A percentile compares a stretch with the other conserved stretches of the same genome.
These are phyloP conservation scores for Nysson spinosus DNA, from an alignment of 2,888 invertebrate species.

Conservation along the genomic window DNA sequence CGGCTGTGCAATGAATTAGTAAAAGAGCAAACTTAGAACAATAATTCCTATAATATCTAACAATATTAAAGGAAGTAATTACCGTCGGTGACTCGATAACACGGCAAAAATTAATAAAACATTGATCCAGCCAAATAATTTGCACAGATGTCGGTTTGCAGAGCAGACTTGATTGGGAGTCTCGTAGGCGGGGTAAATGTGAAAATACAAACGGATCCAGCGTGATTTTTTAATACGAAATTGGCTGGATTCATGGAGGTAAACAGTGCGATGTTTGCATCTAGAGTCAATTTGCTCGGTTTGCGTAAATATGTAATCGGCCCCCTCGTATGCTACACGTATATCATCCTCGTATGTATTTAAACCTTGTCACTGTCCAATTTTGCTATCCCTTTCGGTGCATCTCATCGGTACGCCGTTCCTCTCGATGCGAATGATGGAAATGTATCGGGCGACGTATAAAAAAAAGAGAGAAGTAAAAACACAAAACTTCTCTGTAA, in stretches of 20 bases:
- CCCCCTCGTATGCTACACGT: slow-evolving; percentile 3
- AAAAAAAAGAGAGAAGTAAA: background rate
- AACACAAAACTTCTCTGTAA: too few species aligned
- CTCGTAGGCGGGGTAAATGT: background rate
- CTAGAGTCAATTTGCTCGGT: slow-evolving; percentile 43
- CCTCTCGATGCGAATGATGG: slow-evolving; percentile 6
- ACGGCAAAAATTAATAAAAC: background rate
- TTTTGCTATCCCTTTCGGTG: slow-evolving; percentile 10
- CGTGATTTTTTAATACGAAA: slow-evolving; percentile 43
- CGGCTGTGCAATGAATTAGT: too few species aligned
- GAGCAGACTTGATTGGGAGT: background rate
- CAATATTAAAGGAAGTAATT: too few species aligned
- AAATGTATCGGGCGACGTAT: slow-evolving; percentile 8
- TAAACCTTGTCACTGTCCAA: slow-evolving; percentile 10
- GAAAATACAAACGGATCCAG: slow-evolving; percentile 18
- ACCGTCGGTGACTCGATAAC: too few species aligned
- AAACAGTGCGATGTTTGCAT: slow-evolving; percentile 35
- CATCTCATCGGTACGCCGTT: slow-evolving; percentile 3
- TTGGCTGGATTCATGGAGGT: slow-evolving; percentile 40
- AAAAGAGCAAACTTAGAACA: too few species aligned
- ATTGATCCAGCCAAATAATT: too few species aligned
- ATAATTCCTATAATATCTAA: too few species aligned
- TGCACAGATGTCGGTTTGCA: background rate
- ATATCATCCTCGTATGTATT: background rate
- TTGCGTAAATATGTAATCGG: slow-evolving; percentile 55